Conservation (phyloP, 2,113 vertebrate species). For the Oreotragus oreotragus region DNA sequence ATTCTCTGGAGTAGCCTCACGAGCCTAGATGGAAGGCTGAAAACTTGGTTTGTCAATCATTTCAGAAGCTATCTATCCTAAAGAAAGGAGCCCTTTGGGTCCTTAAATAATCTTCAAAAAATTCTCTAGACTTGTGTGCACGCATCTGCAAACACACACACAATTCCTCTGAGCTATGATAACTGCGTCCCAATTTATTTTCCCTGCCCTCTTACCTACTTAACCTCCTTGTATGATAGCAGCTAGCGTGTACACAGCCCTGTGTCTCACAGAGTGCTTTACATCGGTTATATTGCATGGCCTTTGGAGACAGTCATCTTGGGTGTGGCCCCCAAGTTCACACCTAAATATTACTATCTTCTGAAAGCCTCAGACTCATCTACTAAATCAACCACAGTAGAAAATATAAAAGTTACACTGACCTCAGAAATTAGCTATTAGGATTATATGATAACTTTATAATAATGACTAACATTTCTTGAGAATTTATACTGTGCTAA, state of each 20-base stretch:
- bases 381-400: not conserved
- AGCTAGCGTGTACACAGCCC: too few species aligned
- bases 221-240: too few species aligned
- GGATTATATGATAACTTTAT: not conserved
- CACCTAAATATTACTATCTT: not conserved
- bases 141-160: not conserved
- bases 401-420: not conserved
- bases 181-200: not conserved
- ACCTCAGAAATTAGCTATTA: not conserved
- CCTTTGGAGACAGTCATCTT: not conserved
- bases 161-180: not conserved
- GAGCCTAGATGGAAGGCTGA: not conserved
- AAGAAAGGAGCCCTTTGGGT: not conserved
- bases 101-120: not conserved
- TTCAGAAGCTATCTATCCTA: not conserved
- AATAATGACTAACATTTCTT: not conserved
- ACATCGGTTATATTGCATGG: accelerated
- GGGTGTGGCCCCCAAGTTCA: not conserved
- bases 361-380: not conserved
- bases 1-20: not conserved
- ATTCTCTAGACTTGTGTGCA: not conserved
- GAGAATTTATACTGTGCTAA: not conserved
- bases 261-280: not conserved
- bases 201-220: not conserved
- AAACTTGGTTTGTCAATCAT: not conserved